Percentiles rank a stretch among this genome's conserved stretches.
These are phyloP conservation scores for Blastobasis adustella DNA, from an alignment of 2,888 invertebrate genomes.

Conservation along the genomic window DNA sequence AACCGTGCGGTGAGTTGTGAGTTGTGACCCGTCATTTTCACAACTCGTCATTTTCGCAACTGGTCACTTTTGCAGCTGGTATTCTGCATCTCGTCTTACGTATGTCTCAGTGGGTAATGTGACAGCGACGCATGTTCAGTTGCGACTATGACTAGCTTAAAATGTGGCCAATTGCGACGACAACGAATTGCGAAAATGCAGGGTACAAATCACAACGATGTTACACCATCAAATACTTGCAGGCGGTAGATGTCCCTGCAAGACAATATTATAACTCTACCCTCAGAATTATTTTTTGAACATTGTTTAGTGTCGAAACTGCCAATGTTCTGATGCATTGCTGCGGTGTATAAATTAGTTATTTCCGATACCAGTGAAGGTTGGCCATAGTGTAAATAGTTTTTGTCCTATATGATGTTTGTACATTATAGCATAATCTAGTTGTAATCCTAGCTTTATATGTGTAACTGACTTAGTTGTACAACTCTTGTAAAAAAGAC, in stretches of 20 bases:
- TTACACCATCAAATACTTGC: not conserved
- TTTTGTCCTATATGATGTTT: conserved; percentile 25
- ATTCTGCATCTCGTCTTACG: too few species aligned
- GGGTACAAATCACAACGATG: too few species aligned
- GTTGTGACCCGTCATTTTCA: too few species aligned
- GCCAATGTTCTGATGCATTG: not conserved
- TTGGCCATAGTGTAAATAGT: conserved; percentile 20
- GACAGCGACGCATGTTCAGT: too few species aligned
- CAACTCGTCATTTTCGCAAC: too few species aligned
- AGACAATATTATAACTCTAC: not conserved
- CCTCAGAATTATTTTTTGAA: not conserved
- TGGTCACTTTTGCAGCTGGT: too few species aligned
- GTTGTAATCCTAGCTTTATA: conserved; percentile 21
- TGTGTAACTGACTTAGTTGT: conserved; percentile 42
- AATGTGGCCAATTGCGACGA: too few species aligned
- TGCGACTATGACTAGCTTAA: too few species aligned
- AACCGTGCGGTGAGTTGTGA: too few species aligned
- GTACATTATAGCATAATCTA: conserved; percentile 23
- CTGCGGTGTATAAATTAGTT: not conserved
- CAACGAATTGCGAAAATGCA: too few species aligned
- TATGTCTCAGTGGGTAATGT: too few species aligned
- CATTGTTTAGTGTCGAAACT: not conserved
- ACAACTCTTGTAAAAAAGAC: conserved; percentile 30
- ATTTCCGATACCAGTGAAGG: not conserved
- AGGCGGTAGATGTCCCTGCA: not conserved